These are phyloP conservation scores for Nixonia krombeini DNA, from an alignment of 1,140 invertebrate species.

Conservation along the genomic window DNA sequence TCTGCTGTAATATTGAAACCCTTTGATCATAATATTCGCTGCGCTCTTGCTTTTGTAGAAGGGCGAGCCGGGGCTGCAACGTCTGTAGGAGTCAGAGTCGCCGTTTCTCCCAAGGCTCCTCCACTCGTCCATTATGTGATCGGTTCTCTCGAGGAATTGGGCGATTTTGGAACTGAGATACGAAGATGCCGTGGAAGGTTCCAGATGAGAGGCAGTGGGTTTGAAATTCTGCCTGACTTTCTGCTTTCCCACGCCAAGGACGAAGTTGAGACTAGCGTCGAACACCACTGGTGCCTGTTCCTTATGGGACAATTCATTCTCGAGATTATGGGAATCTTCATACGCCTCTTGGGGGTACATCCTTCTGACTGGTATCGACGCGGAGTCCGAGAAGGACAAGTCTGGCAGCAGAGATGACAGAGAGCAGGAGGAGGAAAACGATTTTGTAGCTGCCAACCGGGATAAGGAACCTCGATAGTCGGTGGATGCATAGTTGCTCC, in stretches of 20 bases:
- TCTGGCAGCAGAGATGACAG: slow-evolving; percentile 19
- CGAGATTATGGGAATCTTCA: slow-evolving; percentile 62
- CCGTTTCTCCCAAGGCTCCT: slow-evolving; percentile 75
- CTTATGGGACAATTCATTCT: slow-evolving; percentile 73
- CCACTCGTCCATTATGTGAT: slow-evolving; percentile 90
- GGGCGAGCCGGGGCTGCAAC: slow-evolving; percentile 62
- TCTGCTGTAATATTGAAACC: slow-evolving; percentile 80
- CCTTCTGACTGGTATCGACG: slow-evolving; percentile 14
- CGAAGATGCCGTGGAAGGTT: slow-evolving; percentile 82
- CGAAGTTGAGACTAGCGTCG: slow-evolving; percentile 84
- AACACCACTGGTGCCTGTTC: slow-evolving; percentile 85
- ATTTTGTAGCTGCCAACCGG: slow-evolving; percentile 11
- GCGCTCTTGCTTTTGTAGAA: slow-evolving; percentile 79
- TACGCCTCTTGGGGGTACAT: slow-evolving; percentile 33
- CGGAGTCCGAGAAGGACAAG: slow-evolving; percentile 12
- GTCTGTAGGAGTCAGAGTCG: slow-evolving; percentile 56
- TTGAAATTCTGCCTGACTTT: slow-evolving; percentile 78
- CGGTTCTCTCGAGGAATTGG: slow-evolving; percentile 84
- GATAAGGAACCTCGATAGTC: neutral
- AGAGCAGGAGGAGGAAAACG: slow-evolving; percentile 25
- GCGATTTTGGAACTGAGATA: slow-evolving; percentile 82
- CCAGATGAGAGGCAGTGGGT: slow-evolving; percentile 80
- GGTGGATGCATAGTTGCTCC: too few species aligned
- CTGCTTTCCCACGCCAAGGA: slow-evolving; percentile 80
- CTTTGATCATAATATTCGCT: slow-evolving; percentile 85